Evolutionary conservation across 2,113 vertebrate species (phyloP), one percentile per base, ranked within the genome.

Genomic region (Anhinga rufa): DNA sequence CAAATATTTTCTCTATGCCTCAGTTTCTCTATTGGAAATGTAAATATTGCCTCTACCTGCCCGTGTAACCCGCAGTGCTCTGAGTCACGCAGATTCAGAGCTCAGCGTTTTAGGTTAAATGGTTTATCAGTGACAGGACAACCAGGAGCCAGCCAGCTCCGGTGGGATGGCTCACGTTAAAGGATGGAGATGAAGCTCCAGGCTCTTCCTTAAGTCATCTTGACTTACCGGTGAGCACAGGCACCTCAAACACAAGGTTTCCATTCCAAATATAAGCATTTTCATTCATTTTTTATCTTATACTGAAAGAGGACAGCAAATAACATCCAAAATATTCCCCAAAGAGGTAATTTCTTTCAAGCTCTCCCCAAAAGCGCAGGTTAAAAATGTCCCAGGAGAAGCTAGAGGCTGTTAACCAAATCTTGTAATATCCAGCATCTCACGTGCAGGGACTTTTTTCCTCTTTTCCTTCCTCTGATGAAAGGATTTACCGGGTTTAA

Each of bases 81-180:
- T 0, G 18, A 12, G 32, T 42, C 46, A 21, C 2, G 3, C 51
- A 28, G 66, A 29, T 19, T 16, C 25, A 20, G 70, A 71, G 62
- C 36, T 55, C 17, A 0, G 0, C 32, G 32, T 1, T 71, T 55
- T 28, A 18, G 34, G 19, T 61, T 28, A 19, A 71, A 48, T 2
- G 9, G 15, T 75, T 74, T 79, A 16, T 42, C 34, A 28, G 4
- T 1, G 3, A 15, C 69, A 44, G 77, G 34, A 66, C 13, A 52
- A 10, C 22, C 3, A 4, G 68, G 10, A 48, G 17, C 32, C 55
- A 21, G 17, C 20, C 40, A 25, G 51, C n/a, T 62, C 81, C 11
- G 15, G 18, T 6, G 7, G 4, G 4, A 9, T 69, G 49, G 32
- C 25, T 69, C 29, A 3, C 22, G 19, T 46, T 74, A 17, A 70